Base-by-base conservation (phyloP, 2,113 vertebrate species). In the Lepus europaeus region DNA sequence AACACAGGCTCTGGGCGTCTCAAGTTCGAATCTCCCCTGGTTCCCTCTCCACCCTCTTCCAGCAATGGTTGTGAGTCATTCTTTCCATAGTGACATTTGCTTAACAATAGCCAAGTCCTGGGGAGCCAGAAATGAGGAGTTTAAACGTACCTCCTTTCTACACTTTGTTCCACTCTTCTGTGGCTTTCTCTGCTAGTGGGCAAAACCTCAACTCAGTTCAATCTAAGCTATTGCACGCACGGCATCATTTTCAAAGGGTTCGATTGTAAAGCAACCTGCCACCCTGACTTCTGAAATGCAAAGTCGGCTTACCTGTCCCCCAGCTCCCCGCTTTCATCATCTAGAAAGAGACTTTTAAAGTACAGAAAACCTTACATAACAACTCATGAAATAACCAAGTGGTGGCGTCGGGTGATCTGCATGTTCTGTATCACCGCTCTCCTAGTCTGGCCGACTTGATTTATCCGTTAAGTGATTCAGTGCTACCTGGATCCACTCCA, bases 311-410 rank as follows among this genome's bases (percentile, higher is more conserved):
- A 2, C 70, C 69, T 69, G 2, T 81, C 25, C 51, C 74, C 63
- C 25, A 51, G 79, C 63, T 17, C 33, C 27, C 8, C 10, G 89
- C 83, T 20, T 80, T 73, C 51, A 89, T 84, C 66, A 31, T 63
- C 23, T 69, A 53, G 76, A 69, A 76, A 94, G 78, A 95, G 72
- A 63, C 53, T 72, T 90, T 92, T 89, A 82, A 80, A 89, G 53
- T 63, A 59, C 1, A 6, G 77, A 88, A 90, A 92, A 16, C 27
- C 31, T 96, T 78, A 66, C 39, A 3, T 73, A 56, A 92, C 63
- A 84, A 87, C 81, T 78, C 77, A 56, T 3, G 36, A 66, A 89
- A 39, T 78, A 64, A 19, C 49, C 56, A 63, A 33, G 8, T 66
- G 36, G 8, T 39, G 33, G 29, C 45, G n/a, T 33, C 27, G 73